phyloP scores from a whole-genome alignment of 2,888 invertebrate genomes.

The Macrophya alboannulata region DNA sequence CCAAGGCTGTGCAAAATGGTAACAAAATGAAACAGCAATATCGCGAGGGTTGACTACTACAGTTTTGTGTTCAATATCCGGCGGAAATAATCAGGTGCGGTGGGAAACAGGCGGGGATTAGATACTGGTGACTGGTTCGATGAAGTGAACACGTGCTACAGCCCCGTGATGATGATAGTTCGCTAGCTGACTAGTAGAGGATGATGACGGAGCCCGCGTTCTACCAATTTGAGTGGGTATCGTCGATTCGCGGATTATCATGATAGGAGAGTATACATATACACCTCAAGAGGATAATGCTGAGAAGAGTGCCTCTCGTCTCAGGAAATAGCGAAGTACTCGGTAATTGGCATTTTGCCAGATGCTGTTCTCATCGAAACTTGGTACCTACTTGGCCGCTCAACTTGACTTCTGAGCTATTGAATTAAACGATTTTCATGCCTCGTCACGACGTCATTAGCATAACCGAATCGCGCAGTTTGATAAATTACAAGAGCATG shows the following conservation, averaged over 20 bases:
- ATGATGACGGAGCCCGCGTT: not conserved
- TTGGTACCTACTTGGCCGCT: not conserved
- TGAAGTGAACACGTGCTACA: slow-evolving; percentile 40
- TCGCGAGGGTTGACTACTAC: slow-evolving; percentile 67
- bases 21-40: slow-evolving; percentile 70
- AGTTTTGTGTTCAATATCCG: slow-evolving; percentile 72
- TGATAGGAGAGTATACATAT: not conserved
- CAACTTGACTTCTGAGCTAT: not conserved
- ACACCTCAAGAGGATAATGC: slow-evolving; percentile 21
- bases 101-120: slow-evolving; percentile 19
- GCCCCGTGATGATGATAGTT: slow-evolving; percentile 18
- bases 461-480: not conserved
- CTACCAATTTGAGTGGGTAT: not conserved
- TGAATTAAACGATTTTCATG: not conserved
- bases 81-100: slow-evolving; percentile 72
- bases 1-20: slow-evolving; percentile 35
- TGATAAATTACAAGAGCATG: not conserved
- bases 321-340: slow-evolving; percentile 35
- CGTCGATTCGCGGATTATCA: slow-evolving; percentile 27
- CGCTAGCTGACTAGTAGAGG: slow-evolving; percentile 5
- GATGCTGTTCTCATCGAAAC: not conserved
- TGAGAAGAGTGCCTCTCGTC: slow-evolving; percentile 24
- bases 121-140: slow-evolving; percentile 15
- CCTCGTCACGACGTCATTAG: not conserved
- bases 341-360: slow-evolving; percentile 13